phyloP scores from a whole-genome alignment of 2,888 invertebrate genomes.

The Epinotia ramella region DNA sequence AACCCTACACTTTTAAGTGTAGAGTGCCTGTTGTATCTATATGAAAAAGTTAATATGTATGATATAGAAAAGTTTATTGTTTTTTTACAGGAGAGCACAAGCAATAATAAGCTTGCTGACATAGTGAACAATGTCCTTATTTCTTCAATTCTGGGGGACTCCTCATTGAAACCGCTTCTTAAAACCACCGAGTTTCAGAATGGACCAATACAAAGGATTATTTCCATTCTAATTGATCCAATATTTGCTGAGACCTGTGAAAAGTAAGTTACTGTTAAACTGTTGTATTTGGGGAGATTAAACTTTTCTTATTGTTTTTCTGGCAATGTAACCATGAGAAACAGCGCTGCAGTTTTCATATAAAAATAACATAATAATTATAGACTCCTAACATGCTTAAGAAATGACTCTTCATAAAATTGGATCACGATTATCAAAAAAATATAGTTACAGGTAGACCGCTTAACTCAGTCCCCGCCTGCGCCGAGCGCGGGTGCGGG shows the following conservation, averaged over 20 bases:
- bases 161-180: slow-evolving; percentile 55
- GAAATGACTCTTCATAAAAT: too few relatives aligned
- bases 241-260: slow-evolving; percentile 54
- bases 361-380: too few relatives aligned
- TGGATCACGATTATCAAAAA: too few relatives aligned
- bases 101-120: slow-evolving; percentile 51
- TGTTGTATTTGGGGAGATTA: too few relatives aligned
- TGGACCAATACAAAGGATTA: slow-evolving; percentile 56
- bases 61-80: neutral
- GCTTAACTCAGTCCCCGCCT: too few relatives aligned
- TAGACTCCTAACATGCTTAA: too few relatives aligned
- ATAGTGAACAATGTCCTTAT: slow-evolving; percentile 57
- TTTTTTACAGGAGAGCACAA: slow-evolving; percentile 53
- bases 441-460: too few relatives aligned
- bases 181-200: slow-evolving; percentile 51
- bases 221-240: slow-evolving; percentile 53
- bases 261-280: slow-evolving; percentile 53
- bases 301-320: too few relatives aligned
- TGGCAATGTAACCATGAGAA: too few relatives aligned
- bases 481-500: too few relatives aligned
- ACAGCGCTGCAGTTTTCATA: too few relatives aligned
- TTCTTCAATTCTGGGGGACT: slow-evolving; percentile 58
- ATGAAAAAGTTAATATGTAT: neutral
- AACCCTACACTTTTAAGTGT: neutral
- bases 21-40: neutral